phyloP scores from a whole-genome alignment of 2,797 vertebrate genomes.

The Hemibagrus guttatus region DNA sequence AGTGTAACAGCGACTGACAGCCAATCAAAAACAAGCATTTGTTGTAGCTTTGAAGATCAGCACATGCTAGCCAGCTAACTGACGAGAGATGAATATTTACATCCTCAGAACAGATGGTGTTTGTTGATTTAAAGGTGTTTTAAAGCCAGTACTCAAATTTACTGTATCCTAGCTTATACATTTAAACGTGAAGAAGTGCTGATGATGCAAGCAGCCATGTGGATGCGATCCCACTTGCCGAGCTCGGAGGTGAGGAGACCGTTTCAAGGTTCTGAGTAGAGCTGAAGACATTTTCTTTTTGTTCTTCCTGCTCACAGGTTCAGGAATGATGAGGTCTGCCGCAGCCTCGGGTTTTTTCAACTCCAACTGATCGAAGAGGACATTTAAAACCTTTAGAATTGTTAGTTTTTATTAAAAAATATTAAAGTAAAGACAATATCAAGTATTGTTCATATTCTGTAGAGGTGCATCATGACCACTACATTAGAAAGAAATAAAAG shows the following conservation, averaged over 20 bases:
- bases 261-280: background rate
- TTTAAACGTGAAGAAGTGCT: background rate
- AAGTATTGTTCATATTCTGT: constrained; percentile 33
- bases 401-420: constrained; percentile 47
- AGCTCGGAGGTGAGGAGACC: background rate
- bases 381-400: background rate
- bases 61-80: background rate
- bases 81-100: background rate
- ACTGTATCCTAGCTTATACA: background rate
- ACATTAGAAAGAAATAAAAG: background rate
- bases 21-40: background rate
- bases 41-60: background rate
- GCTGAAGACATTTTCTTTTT: background rate
- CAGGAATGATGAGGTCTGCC: background rate
- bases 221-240: background rate
- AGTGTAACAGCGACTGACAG: too few species aligned
- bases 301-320: background rate
- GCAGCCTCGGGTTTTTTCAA: background rate
- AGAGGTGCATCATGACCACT: constrained; percentile 18
- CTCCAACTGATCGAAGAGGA: background rate
- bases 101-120: background rate
- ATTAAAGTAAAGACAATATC: constrained; percentile 41
- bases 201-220: background rate
- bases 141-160: too few species aligned
- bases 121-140: background rate